phyloP scores from a whole-genome alignment of 2,113 vertebrate genomes.

The Macroglossus sobrinus region DNA sequence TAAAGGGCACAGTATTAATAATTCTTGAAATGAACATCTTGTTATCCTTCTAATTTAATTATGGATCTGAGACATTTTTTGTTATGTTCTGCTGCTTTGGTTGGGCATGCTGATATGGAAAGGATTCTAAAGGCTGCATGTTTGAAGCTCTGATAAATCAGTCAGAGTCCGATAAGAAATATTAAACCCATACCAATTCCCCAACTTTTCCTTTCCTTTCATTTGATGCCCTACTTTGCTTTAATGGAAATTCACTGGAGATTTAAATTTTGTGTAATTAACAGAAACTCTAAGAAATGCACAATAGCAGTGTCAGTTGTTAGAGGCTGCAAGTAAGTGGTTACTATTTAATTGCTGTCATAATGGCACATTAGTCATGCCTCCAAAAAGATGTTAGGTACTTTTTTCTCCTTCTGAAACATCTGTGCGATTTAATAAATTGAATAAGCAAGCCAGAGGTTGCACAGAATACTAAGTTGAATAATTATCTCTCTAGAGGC shows the following conservation, averaged over 20 bases:
- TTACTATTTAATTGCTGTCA: constrained; percentile 79
- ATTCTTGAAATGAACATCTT: constrained; percentile 22
- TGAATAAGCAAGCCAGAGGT: constrained; percentile 67
- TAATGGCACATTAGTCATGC: constrained; percentile 80
- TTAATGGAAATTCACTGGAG: constrained; percentile 78
- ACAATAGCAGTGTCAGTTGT: constrained; percentile 56
- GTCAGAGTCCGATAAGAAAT: constrained; percentile 27
- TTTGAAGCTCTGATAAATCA: constrained; percentile 48
- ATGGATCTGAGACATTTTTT: not conserved
- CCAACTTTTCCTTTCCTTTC: constrained; percentile 67
- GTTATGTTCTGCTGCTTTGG: constrained; percentile 7
- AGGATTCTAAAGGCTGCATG: constrained; percentile 5
- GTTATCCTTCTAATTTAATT: constrained; percentile 33
- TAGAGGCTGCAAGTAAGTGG: constrained; percentile 70
- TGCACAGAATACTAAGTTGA: constrained; percentile 62
- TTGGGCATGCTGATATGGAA: not conserved
- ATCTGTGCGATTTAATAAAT: constrained; percentile 76
- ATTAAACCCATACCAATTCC: not conserved
- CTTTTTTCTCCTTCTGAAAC: constrained; percentile 72
- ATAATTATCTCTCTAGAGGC: constrained; percentile 41
- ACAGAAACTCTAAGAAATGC: constrained; percentile 71
- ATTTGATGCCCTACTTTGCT: constrained; percentile 67
- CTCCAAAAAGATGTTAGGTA: constrained; percentile 68
- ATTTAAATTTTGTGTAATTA: constrained; percentile 80
- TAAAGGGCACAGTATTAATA: not conserved